Evolutionary conservation across 2,797 vertebrate species (phyloP), one percentile per base, ranked within the genome.

Genomic region (Myripristis jacobus): DNA sequence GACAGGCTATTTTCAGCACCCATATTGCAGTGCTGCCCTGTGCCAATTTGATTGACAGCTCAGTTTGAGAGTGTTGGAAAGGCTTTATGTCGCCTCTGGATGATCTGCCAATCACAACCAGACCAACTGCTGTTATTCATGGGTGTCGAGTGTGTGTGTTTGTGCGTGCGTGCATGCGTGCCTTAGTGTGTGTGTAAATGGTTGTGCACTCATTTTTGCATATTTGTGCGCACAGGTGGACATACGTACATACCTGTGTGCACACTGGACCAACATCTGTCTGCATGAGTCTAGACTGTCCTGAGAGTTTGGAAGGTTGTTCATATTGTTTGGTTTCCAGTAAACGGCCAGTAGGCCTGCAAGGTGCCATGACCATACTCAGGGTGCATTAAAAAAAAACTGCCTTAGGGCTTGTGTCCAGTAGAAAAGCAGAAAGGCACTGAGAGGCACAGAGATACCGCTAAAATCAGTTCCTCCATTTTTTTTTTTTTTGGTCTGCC

Each of bases 51-150:
- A 92, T 61, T 84, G 89, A 87, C 89, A 86, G 81, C 77, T 80
- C 63, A 51, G 81, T 89, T 83, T 87, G 84, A 85, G 80, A 73
- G 80, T 81, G 73, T 62, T 68, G 78, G 75, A 89, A 85, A 87
- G 85, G 79, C 81, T 85, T 75, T 56, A 38, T 78, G 74, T 83
- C 47, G 81, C 85, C 87, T 82, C 64, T 75, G 87, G 89, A 87
- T 81, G 83, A 81, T 81, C 78, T 88, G 90, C 74, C 91, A 90
- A 69, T 91, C 88, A 90, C 58, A 54, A 19, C 54, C 8, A 24
- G 74, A 82, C 79, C 80, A 11, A 82, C 77, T 74, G 74, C 75
- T 82, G 66, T 21, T 88, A 74, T 78, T 69, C 38, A 41, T 46
- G 36, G 53, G 48, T 64, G 44, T 47, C 56, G 51, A 58, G 56